These are phyloP conservation scores for Eretmodus cyanostictus DNA, from an alignment of 2,113 vertebrate genomes.

Conservation along the genomic window DNA sequence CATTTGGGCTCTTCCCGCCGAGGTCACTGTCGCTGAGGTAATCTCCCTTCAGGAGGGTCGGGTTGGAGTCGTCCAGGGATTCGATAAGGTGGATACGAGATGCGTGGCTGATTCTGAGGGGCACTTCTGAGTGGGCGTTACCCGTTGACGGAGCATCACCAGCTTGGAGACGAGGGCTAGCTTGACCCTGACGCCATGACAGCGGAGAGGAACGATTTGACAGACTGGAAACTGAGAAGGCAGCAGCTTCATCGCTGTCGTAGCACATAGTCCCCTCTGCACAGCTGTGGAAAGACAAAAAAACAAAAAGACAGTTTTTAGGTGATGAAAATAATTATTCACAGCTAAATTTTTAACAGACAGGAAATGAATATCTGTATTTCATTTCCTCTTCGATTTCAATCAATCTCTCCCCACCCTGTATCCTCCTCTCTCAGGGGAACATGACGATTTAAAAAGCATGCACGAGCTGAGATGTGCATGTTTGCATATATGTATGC, in stretches of 20 bases:
- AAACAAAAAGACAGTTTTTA: background rate
- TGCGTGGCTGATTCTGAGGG: constrained; percentile 81
- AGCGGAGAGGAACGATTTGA: constrained; percentile 92
- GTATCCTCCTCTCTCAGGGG: background rate
- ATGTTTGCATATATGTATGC: background rate
- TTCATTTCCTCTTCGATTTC: background rate
- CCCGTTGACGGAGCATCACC: constrained; percentile 88
- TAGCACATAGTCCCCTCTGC: constrained; percentile 83
- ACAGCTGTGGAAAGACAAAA: constrained; percentile 66
- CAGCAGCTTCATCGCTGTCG: constrained; percentile 88
- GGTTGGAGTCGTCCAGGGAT: constrained; percentile 74
- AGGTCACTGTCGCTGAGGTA: constrained; percentile 86
- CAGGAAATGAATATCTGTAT: background rate
- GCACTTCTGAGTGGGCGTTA: constrained; percentile 78
- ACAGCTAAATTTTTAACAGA: background rate
- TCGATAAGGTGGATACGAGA: constrained; percentile 86
- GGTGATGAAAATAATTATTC: background rate
- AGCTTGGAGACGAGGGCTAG: constrained; percentile 89
- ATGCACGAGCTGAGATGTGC: background rate
- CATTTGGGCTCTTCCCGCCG: constrained; percentile 79
- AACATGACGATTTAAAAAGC: background rate
- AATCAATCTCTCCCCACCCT: background rate
- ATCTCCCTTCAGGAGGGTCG: constrained; percentile 81
- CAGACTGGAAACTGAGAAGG: constrained; percentile 85
- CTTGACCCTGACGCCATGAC: constrained; percentile 92